These are phyloP conservation scores for Drosophila navojoa DNA, from an alignment of 1,140 invertebrate genomes.

Conservation along the genomic window DNA sequence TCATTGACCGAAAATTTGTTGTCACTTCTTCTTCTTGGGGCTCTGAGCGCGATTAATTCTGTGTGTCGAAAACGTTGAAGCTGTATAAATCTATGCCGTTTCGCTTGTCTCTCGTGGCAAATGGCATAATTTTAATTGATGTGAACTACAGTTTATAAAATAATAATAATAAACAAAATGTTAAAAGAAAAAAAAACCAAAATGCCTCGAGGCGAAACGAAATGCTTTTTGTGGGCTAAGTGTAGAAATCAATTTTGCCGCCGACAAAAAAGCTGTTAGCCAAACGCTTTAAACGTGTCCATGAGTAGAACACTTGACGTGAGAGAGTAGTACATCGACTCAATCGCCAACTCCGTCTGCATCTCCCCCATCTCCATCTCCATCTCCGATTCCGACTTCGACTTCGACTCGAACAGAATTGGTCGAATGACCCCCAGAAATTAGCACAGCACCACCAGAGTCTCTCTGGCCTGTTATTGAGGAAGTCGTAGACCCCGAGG, in stretches of 20 bases:
- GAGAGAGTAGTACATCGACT: constrained; percentile 5
- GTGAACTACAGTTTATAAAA: constrained; percentile 15
- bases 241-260: constrained; percentile 39
- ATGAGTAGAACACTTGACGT: constrained; percentile 41
- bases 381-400: neutral
- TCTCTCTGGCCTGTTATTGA: constrained; percentile 8
- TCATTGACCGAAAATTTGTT: neutral
- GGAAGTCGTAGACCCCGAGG: constrained; percentile 26
- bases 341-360: neutral
- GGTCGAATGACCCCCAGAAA: constrained; percentile 18
- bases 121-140: constrained; percentile 51
- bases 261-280: constrained; percentile 39
- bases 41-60: constrained; percentile 35
- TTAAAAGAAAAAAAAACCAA: neutral
- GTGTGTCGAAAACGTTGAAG: constrained; percentile 23
- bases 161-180: neutral
- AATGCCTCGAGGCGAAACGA: constrained; percentile 14
- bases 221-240: constrained; percentile 36
- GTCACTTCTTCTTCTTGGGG: constrained; percentile 13
- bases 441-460: constrained; percentile 11
- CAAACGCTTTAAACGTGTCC: constrained; percentile 36
- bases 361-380: neutral
- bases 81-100: constrained; percentile 17
- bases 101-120: constrained; percentile 9
- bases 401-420: neutral